Base-by-base conservation (phyloP, 1,140 invertebrate genomes). In the Trichoplusia ni region DNA sequence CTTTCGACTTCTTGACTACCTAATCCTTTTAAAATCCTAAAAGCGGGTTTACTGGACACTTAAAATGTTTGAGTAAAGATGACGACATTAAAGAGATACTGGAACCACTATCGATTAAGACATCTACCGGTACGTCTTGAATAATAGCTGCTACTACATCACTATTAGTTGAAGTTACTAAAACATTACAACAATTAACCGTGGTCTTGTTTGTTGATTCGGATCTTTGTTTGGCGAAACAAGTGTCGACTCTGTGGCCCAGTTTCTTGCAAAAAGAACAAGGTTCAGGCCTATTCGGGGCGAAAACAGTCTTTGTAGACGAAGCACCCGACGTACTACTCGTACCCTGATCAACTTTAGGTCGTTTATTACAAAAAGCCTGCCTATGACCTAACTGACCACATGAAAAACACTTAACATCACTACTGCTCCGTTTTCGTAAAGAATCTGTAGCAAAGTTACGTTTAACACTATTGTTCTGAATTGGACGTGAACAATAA, bases 71-170 rank as follows among this genome's bases (percentile, higher is more conserved):
- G n/a, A 67, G n/a, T 1, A 68, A 9, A 0, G 51, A 37, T 19
- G 33, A 14, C 6, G 64, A 70, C 11, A 75, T 75, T 2, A 73
- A 35, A 0, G 68, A 73, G 7, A 69, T 65, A 37, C 31, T 27
- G 0, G 65, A 68, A 0, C 73, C 73, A 14, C 69, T 75, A 42
- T 75, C 73, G 14, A 75, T 70, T 16, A 75, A 46, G 8, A 70
- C 35, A 35, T 75, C 69, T 2, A 64, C 40, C 0, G 58, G 62
- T 6, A 72, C 13, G 0, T 18, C 35, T 8, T 68, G 58, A 51
- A 72, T 58, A 4, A 72, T 46, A 0, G 62, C 65, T 0, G 51
- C 9, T 6, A 54, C 33, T 3, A 66, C 38, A 40, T 71, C 38
- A 38, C 13, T 65, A n/a, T 37, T 23, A 37, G 3, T 27, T 6